Evolutionary conservation across 2,888 invertebrate genomes (phyloP).

Genomic region (Calameuta pallipes): DNA sequence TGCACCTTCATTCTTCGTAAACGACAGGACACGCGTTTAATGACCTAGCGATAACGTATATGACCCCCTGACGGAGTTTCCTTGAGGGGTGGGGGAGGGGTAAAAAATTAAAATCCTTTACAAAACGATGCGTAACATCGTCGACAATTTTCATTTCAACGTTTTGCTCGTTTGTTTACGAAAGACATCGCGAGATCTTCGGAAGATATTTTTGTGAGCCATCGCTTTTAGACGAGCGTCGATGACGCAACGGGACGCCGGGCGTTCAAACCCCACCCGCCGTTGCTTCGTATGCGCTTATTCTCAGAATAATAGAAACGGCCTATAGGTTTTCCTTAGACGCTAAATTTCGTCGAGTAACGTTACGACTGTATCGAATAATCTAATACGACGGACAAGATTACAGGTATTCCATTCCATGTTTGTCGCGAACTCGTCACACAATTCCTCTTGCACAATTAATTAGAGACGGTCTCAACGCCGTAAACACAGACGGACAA

Average conservation of each 20-base stretch:
- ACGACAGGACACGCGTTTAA: neutral
- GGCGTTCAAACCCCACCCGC: slow-evolving; percentile 16
- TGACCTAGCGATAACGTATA: neutral
- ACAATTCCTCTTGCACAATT: neutral
- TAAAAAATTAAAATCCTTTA: neutral
- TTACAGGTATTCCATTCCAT: neutral
- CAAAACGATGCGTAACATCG: neutral
- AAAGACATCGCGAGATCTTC: slow-evolving; percentile 18
- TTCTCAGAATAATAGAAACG: slow-evolving; percentile 2
- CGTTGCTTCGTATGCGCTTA: neutral
- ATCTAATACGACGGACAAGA: neutral
- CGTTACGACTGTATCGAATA: neutral
- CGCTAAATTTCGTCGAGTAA: neutral
- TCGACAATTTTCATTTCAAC: slow-evolving; percentile 5
- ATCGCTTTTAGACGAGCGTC: slow-evolving; percentile 47
- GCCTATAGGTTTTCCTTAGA: neutral
- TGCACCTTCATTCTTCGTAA: neutral
- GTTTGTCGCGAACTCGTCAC: neutral
- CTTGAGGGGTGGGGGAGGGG: too few species aligned
- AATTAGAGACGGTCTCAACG: neutral
- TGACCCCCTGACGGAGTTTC: neutral
- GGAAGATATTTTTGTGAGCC: slow-evolving; percentile 49
- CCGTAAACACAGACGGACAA: neutral
- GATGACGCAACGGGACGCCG: slow-evolving; percentile 45
- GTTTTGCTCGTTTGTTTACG: slow-evolving; percentile 32